Base-by-base conservation (phyloP, 2,797 vertebrate genomes). In the Anguilla marmorata region DNA sequence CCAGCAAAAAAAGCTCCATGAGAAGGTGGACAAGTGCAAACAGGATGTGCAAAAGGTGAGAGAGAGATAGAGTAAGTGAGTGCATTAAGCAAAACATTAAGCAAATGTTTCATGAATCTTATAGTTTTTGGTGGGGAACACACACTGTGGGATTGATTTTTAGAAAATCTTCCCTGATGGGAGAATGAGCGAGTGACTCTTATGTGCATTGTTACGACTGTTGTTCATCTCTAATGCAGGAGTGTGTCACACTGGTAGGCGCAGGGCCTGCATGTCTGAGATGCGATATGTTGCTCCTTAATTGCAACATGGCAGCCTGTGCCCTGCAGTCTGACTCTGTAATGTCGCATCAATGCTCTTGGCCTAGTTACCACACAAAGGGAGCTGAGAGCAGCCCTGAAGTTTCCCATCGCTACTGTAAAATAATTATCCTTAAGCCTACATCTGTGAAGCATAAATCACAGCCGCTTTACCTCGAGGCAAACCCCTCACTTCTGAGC, bases 21-120 rank as follows among this genome's bases (percentile, higher is more conserved):
- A 99, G 93, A 99, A 99, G 93, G 92, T 98, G 92, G 98, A 99
- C 90, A 99, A 97, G 91, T 99, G 98, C 96, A 98, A 97, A 93
- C 97, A 98, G 90, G 98, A 99, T 0, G 97, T 97, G 37, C 97
- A 98, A 92, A 99, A 98, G 98, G 98, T 99, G 76, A 24, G 84
- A 45, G 30, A 45, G 30, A 21, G 84, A 21, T 9, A 37, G 54
- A 60, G 50, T 21, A 54, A 60, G 52, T 21, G 8, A 24, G 84
- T 9, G 52, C 58, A 66, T 27, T 24, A 24, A 84, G 2, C 69
- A 48, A 9, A 48, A 82, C 11, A 41, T 45, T 11, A 52, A 60
- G 58, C 3, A 60, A 69, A n/a, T n/a, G 63, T 69, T 69, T 27
- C 21, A 60, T 60, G 12, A 60, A 60, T 60, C 58, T 63, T 21